Evolutionary conservation across 2,888 invertebrate genomes (phyloP), one percentile per base, ranked within the genome.

Genomic region (Emmelina monodactyla): DNA sequence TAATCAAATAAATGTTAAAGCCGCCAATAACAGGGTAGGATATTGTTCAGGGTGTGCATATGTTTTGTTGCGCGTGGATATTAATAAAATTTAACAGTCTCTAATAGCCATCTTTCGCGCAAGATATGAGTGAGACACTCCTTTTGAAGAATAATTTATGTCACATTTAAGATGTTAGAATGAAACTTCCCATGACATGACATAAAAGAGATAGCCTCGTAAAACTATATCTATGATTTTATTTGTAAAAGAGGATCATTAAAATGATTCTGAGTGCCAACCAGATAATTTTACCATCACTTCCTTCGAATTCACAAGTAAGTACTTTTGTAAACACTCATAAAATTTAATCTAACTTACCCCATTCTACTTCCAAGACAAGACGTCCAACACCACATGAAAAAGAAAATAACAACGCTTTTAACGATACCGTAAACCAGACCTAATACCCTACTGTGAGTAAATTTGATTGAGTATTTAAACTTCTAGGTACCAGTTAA

Each of bases 321-420:
- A n/a, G n/a, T n/a, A n/a, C n/a, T n/a, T n/a, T n/a, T n/a, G n/a
- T n/a, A n/a, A n/a, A n/a, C n/a, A n/a, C n/a, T 25, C 25, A 25
- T 25, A 25, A n/a, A 61, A 65, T 70, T 70, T 71, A 68, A 59
- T 43, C 45, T 39, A 46, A 68, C 83, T 83, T 73, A 83, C 83
- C 81, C 83, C 83, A 69, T 83, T 83, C 83, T 83, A 70, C 57
- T 60, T 55, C 55, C 59, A 56, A 25, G 57, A 41, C 51, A 54
- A 50, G 54, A 50, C 50, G 51, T 46, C 56, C 51, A 53, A 59
- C 66, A 54, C 64, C 78, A 73, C 79, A 79, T 76, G 75, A 78
- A 82, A 75, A 72, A 69, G 60, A 68, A 59, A 55, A 64, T 65
- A 71, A 73, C 54, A 64, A 59, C 62, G 55, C 46, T 68, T 75